These are phyloP conservation scores for Trilocha varians DNA, from an alignment of 2,888 invertebrate genomes.

Conservation along the genomic window DNA sequence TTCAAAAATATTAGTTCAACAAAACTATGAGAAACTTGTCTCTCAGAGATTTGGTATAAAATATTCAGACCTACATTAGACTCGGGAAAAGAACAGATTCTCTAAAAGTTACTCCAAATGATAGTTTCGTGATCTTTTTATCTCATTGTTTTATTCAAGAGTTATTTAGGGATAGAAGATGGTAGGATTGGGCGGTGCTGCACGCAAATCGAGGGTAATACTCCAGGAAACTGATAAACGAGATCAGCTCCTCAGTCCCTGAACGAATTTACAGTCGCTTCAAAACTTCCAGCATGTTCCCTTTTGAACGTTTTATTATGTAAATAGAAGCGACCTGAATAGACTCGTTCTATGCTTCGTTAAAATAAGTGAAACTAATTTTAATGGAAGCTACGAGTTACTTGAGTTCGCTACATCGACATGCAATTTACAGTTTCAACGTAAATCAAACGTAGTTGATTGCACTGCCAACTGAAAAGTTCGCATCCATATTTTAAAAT, in stretches of 20 bases:
- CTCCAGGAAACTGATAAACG: conserved; percentile 21
- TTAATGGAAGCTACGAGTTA: not conserved
- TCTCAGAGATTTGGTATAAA: too few relatives aligned
- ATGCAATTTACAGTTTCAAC: not conserved
- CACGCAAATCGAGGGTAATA: conserved; percentile 20
- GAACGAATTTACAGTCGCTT: conserved; percentile 19
- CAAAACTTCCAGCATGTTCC: conserved; percentile 9
- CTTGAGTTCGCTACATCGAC: not conserved
- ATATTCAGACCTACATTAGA: not conserved
- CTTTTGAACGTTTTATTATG: conserved; percentile 9
- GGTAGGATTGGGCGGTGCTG: conserved; percentile 5
- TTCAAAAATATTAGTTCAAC: too few relatives aligned
- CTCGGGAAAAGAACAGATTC: not conserved
- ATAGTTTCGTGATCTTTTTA: not conserved
- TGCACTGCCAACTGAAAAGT: not conserved
- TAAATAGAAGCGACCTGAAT: conserved; percentile 8
- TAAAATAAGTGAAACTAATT: conserved; percentile 2
- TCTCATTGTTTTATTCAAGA: conserved; percentile 2
- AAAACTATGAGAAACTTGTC: too few relatives aligned
- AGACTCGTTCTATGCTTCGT: conserved; percentile 3
- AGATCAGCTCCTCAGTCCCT: conserved; percentile 19
- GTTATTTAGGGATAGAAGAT: conserved; percentile 5
- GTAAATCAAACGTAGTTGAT: not conserved
- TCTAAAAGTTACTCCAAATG: not conserved
- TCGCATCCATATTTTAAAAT: not conserved